Evolutionary conservation across 1,140 invertebrate species (phyloP).

Genomic region (Halesus radiatus): DNA sequence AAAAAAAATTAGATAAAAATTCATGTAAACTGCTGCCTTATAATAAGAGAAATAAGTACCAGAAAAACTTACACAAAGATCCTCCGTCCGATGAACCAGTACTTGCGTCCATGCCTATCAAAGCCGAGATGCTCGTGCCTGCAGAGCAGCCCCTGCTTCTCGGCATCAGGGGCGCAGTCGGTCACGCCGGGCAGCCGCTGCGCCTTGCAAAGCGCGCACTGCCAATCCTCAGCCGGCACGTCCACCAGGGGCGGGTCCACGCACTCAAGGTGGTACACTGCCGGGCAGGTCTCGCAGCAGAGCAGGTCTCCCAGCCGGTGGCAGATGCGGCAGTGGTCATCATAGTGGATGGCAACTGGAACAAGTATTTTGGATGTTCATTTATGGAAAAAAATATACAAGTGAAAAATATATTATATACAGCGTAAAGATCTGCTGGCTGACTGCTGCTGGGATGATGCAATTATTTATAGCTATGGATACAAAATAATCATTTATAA

Average conservation of each 20-base stretch:
- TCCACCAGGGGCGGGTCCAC: conserved; percentile 93
- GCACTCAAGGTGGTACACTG: conserved; percentile 96
- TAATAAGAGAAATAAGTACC: no score
- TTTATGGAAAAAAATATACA: no score
- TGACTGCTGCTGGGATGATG: no score
- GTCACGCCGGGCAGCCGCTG: conserved; percentile 93
- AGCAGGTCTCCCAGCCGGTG: conserved; percentile 94
- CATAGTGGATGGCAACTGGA: conserved; percentile 89
- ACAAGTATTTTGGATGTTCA: not conserved
- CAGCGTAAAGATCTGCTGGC: no score
- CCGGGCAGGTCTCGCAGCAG: conserved; percentile 97
- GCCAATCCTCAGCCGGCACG: conserved; percentile 97
- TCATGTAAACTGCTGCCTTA: no score
- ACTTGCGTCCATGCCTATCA: conserved; percentile 95
- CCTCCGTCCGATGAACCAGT: conserved; percentile 94
- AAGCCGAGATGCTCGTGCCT: conserved; percentile 94
- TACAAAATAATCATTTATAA: no score
- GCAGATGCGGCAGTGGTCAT: conserved; percentile 95
- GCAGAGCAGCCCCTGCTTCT: conserved; percentile 91
- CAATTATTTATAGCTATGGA: no score
- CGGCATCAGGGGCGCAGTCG: conserved; percentile 92
- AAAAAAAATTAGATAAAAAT: no score
- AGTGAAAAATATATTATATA: no score
- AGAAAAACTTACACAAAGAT: conserved; percentile 88
- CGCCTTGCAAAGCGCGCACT: conserved; percentile 92